phyloP scores from a whole-genome alignment of 2,888 invertebrate species.

The Latrodectus hesperus region DNA sequence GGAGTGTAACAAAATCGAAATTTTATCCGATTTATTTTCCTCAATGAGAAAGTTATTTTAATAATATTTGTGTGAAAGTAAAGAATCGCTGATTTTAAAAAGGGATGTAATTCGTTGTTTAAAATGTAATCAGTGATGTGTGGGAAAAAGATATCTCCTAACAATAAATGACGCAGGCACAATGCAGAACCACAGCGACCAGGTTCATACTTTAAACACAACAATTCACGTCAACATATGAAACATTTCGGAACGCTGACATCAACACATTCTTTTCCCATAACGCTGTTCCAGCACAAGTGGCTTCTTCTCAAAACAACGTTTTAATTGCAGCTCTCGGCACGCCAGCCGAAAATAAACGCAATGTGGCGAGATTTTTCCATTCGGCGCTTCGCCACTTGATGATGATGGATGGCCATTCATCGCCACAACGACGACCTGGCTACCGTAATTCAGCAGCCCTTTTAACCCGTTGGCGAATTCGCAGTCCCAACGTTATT shows the following conservation, averaged over 20 bases:
- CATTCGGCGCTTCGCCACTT: conserved; percentile 10
- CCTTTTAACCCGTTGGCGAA: conserved; percentile 9
- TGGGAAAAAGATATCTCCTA: too few relatives aligned
- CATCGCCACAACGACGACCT: conserved; percentile 26
- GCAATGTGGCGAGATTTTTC: conserved; percentile 47
- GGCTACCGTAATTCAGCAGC: conserved; percentile 42
- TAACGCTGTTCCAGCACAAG: background rate
- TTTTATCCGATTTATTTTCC: too few relatives aligned
- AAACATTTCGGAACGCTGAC: background rate
- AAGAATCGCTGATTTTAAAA: too few relatives aligned
- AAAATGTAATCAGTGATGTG: too few relatives aligned
- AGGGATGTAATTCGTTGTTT: too few relatives aligned
- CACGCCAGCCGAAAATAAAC: conserved; percentile 24
- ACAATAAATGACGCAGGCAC: too few relatives aligned
- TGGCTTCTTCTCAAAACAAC: background rate
- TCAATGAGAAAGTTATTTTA: too few relatives aligned
- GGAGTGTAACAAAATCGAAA: too few relatives aligned
- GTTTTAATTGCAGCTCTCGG: conserved; percentile 36
- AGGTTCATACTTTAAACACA: too few relatives aligned
- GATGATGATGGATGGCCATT: conserved; percentile 53
- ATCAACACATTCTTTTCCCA: background rate
- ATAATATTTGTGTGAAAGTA: too few relatives aligned
- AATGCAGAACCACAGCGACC: too few relatives aligned
- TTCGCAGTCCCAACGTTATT: background rate
- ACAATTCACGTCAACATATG: background rate